A percentile compares a stretch with the other conserved stretches of the same genome.
Evolutionary conservation across 2,888 invertebrate species (phyloP).

Genomic region (Erpobdella octoculata): DNA sequence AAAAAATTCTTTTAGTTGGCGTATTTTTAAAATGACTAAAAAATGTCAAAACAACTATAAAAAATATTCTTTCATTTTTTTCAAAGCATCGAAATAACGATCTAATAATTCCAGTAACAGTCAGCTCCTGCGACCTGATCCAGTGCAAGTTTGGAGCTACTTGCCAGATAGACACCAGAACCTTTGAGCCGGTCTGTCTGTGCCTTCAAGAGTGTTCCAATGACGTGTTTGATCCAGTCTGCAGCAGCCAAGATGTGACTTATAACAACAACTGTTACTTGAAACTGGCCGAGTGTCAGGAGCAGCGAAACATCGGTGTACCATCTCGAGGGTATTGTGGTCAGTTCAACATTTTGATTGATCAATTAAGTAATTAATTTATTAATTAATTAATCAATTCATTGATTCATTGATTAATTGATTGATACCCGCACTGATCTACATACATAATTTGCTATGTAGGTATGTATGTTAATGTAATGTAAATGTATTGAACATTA

Average conservation of each 20-base stretch:
- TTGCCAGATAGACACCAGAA: background rate
- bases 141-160: slow-evolving; percentile 11
- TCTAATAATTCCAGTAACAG: slow-evolving; percentile 7
- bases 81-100: background rate
- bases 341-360: too few relatives aligned
- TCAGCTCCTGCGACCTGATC: background rate
- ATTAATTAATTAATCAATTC: too few relatives aligned
- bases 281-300: slow-evolving; percentile 15
- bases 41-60: too few relatives aligned
- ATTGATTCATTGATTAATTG: too few relatives aligned
- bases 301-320: slow-evolving; percentile 9
- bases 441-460: too few relatives aligned
- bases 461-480: too few relatives aligned
- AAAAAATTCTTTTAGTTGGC: background rate
- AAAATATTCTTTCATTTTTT: background rate
- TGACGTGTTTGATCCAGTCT: background rate
- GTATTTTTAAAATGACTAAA: too few relatives aligned
- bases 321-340: background rate
- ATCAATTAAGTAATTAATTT: too few relatives aligned
- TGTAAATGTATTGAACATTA: too few relatives aligned
- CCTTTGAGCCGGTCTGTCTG: background rate
- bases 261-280: slow-evolving; percentile 4
- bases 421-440: too few relatives aligned
- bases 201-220: background rate
- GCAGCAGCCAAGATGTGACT: slow-evolving; percentile 4